Evolutionary conservation across 2,888 invertebrate genomes (phyloP), one percentile per base, ranked within the genome.

Genomic region (Eupithecia subumbrata): DNA sequence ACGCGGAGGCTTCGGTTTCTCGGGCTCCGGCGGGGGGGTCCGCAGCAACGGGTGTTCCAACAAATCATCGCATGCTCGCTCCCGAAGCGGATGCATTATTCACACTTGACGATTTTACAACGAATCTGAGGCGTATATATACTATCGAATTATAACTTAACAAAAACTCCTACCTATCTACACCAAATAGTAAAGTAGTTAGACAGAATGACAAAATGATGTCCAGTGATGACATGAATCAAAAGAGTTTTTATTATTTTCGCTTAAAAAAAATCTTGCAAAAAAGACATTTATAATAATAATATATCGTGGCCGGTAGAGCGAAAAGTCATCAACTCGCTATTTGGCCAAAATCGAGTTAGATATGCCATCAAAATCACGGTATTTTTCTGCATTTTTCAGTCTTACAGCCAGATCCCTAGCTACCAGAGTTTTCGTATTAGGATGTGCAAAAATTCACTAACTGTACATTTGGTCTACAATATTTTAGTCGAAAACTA

Each of bases 1-100:
- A 30, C 90, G 88, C 9, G 93, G 93, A 2, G 92, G 91, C 1
- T 87, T 87, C 2, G 92, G 91, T 30, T 81, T 82, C 77, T 91
- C 92, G 1, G 93, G 93, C 76, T 91, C 92, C 0, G 92, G 90
- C 11, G 93, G 93, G 30, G 94, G 94, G 11, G 93, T 91, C 14
- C 82, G 82, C 66, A 94, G 83, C 37, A 86, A 78, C 0, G 93
- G 91, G 72, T 92, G 68, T 56, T 91, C 86, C 56, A 94, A 81
- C 60, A 94, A 76, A 5, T 84, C 87, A 68, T 94, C 92, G 75
- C 94, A 94, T 0, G 80, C 80, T 37, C 87, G 87, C 80, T 92
- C 90, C 0, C 87, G 85, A 16, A 89, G 75, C 0, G 94, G 94
- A 83, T 92, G 90, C 94, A 93, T 94, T 43, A 18, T 66, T 60